A percentile compares a stretch with the other conserved stretches of the same genome.
Evolutionary conservation across 2,888 invertebrate species (phyloP).

Genomic region (Lysandra coridon): DNA sequence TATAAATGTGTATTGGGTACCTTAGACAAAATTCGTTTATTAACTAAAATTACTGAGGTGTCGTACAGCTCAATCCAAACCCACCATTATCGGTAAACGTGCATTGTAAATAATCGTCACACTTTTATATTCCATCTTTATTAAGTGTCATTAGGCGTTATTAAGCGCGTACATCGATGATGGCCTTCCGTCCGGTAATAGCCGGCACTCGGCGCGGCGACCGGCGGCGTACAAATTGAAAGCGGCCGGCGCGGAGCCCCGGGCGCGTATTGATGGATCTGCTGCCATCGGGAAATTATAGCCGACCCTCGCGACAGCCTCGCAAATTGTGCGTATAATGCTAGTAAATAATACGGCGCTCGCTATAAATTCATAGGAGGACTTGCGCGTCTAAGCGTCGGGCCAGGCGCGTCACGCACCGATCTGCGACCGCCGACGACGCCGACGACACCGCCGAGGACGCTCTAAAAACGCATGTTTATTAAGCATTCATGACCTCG

Average conservation of each 20-base stretch:
- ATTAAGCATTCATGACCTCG: conserved; percentile 32
- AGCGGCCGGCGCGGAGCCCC: conserved; percentile 67
- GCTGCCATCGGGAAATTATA: conserved; percentile 78
- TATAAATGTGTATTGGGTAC: background rate
- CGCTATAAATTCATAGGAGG: conserved; percentile 71
- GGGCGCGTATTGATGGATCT: conserved; percentile 78
- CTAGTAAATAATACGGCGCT: conserved; percentile 75
- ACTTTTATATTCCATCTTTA: conserved; percentile 77
- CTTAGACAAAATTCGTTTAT: background rate
- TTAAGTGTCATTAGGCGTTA: conserved; percentile 80
- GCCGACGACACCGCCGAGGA: background rate
- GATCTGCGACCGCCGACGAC: background rate
- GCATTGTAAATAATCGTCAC: conserved; percentile 71
- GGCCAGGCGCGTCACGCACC: conserved; percentile 40
- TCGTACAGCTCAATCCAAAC: conserved; percentile 34
- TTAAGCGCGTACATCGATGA: conserved; percentile 76
- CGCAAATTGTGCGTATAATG: conserved; percentile 80
- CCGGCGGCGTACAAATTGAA: conserved; percentile 80
- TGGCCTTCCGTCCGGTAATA: conserved; percentile 79
- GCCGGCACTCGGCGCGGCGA: conserved; percentile 51
- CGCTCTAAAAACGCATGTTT: conserved; percentile 20
- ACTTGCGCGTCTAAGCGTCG: conserved; percentile 52
- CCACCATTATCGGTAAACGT: conserved; percentile 54
- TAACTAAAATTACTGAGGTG: background rate
- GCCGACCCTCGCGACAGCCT: conserved; percentile 77